Percentiles rank a stretch among this genome's conserved stretches.
phyloP scores from a whole-genome alignment of 2,797 vertebrate species.

The Holocentrus rufus region DNA sequence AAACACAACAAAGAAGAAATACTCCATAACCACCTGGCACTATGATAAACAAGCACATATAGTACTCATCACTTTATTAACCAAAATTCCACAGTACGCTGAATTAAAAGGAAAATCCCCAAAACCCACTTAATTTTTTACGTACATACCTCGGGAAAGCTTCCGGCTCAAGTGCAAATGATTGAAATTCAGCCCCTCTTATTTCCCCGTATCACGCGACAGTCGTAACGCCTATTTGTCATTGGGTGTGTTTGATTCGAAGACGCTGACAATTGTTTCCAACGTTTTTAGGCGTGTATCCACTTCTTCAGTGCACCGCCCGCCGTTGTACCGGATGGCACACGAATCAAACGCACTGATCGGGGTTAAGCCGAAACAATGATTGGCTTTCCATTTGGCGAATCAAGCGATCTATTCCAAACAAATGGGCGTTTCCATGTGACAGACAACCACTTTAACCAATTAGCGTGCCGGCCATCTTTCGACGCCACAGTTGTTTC shows the following conservation, averaged over 20 bases:
- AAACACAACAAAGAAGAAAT: neutral
- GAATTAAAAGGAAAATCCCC: accelerated
- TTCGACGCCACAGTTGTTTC: accelerated
- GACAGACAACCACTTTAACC: constrained; percentile 30
- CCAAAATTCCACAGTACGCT: neutral
- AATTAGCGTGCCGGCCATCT: constrained; percentile 21
- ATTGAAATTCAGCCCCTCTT: neutral
- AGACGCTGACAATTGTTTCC: neutral
- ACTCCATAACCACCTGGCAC: accelerated
- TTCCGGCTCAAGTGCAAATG: accelerated
- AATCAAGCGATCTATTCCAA: constrained; percentile 32
- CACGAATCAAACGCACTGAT: too few species aligned
- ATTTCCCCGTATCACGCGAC: constrained; percentile 55
- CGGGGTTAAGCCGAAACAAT: neutral
- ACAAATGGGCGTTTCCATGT: neutral
- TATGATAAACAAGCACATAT: neutral
- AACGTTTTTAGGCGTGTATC: too few species aligned
- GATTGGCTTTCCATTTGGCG: constrained; percentile 17
- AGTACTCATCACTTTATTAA: neutral
- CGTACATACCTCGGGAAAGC: constrained; percentile 22
- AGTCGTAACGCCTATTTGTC: constrained; percentile 23
- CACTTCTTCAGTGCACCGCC: too few species aligned
- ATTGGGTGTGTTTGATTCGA: neutral
- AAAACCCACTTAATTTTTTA: neutral
- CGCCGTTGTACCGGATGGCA: too few species aligned